Conservation (phyloP, 1,140 invertebrate species). For the Lepidurus apus region DNA sequence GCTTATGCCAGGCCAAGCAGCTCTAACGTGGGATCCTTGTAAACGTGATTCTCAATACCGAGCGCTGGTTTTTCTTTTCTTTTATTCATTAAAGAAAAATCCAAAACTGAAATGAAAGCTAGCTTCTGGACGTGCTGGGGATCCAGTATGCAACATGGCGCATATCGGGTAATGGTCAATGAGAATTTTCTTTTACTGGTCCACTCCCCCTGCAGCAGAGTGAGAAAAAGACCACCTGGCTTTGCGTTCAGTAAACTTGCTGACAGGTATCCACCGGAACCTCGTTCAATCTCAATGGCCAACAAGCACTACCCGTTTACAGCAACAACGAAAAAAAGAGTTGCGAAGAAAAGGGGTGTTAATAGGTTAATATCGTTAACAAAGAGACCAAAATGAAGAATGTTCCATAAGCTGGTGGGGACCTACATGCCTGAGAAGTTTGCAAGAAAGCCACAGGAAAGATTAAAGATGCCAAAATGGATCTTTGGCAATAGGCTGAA, state of each 20-base stretch:
- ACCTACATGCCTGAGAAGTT: too few species aligned
- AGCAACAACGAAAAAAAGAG: background rate
- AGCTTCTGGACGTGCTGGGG: too few species aligned
- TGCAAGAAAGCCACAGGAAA: too few species aligned
- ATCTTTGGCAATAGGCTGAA: constrained; percentile 8
- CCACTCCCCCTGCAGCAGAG: background rate
- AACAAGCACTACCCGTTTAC: background rate
- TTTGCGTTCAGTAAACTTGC: constrained; percentile 6
- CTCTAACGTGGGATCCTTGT: background rate
- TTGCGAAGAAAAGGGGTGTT: background rate
- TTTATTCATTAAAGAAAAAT: too few species aligned
- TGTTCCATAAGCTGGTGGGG: too few species aligned
- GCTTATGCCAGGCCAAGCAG: background rate
- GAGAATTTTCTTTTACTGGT: background rate
- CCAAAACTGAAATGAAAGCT: too few species aligned
- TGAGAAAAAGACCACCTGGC: constrained; percentile 21
- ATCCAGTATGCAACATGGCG: background rate
- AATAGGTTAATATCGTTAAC: too few species aligned
- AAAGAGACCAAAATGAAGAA: too few species aligned
- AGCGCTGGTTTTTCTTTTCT: background rate
- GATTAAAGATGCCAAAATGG: background rate
- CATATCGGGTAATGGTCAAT: background rate
- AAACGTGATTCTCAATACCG: background rate
- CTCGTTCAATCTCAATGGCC: constrained; percentile 18
- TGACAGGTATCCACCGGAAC: constrained; percentile 13